Evolutionary conservation across 1,140 invertebrate genomes (phyloP), one percentile per base, ranked within the genome.

Genomic region (Caerostris extrusa): DNA sequence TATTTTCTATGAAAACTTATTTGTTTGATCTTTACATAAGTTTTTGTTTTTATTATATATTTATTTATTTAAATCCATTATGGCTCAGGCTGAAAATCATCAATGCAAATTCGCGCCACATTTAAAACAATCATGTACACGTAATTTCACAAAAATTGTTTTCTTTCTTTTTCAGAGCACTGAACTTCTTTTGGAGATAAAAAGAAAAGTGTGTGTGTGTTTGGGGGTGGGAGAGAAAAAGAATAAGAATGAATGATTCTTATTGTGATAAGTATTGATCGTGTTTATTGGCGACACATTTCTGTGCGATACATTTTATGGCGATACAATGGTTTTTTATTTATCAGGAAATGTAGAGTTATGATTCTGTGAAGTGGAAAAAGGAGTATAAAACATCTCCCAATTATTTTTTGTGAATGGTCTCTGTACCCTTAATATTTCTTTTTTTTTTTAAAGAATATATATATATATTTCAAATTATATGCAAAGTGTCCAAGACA

Each of bases 41-140:
- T 34, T 34, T 34, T 34, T 34, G 34, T 34, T 34, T 34, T 34
- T 34, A 34, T 34, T 34, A 34, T 34, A 34, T 34, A 34, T 34
- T 34, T 34, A 34, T 2, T 34, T 34, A 34, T 34, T 34, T 34
- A 34, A 34, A 34, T 34, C 34, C 34, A n/a, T 34, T 34, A 34
- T 34, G 34, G 34, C 34, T 34, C 34, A 34, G 34, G 34, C 34
- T 34, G 34, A 34, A 34, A 34, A 34, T 34, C 34, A 34, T 34
- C 34, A 34, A 34, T 34, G 12, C 3, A 12, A 67, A 4, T 67
- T 67, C 64, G n/a, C 64, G 64, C 64, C n/a, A 67, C 64, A 67
- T 67, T 67, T 67, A 67, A 67, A 67, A 67, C 64, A 67, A 67
- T 67, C 64, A 67, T n/a, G 64, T 14, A 67, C 64, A 67, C 64